Base-by-base conservation (phyloP, 2,797 vertebrate species). In the Muscicapa striata region DNA sequence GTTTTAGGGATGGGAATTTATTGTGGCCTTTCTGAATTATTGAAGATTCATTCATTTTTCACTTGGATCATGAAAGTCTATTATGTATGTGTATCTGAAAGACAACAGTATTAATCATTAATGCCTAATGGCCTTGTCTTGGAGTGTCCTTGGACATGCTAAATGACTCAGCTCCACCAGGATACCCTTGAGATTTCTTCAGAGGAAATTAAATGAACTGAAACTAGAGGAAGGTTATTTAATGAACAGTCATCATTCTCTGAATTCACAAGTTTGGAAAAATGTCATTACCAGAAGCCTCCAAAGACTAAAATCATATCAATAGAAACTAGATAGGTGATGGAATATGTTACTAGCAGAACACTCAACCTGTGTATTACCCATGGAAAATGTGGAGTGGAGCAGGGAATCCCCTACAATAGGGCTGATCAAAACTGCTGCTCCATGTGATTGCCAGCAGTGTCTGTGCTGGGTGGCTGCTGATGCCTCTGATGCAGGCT, bases 21-120 rank as follows among this genome's bases (percentile, higher is more conserved):
- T 55, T 92, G 64, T 89, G 63, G 87, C 45, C 63, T 49, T 91
- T 76, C 63, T 97, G 83, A 96, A 96, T 96, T 96, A 97, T 93
- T 96, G 91, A 96, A 80, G 48, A 91, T 95, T 94, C 73, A 94
- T 96, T 96, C 93, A 87, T 97, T 96, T 96, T 96, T 95, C 83
- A 88, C 91, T 84, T 68, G 74, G 40, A 67, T 91, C 46, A 19
- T 86, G 45, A 82, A 94, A 95, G 64, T 93, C 83, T 88, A 93
- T 96, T 95, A 94, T 70, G 80, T 27, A 51, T 79, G 45, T 88
- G 55, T 70, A 74, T 93, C 63, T 93, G 61, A 93, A 94, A 94
- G 83, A 87, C 94, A 97, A 95, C 91, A 94, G 57, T 74, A 94
- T 97, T 91, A 97, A 96, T 96, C 63, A 89, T 96, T 95, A 90